phyloP scores from a whole-genome alignment of 64 coral and sea anemone genomes.

The Montipora foliosa region DNA sequence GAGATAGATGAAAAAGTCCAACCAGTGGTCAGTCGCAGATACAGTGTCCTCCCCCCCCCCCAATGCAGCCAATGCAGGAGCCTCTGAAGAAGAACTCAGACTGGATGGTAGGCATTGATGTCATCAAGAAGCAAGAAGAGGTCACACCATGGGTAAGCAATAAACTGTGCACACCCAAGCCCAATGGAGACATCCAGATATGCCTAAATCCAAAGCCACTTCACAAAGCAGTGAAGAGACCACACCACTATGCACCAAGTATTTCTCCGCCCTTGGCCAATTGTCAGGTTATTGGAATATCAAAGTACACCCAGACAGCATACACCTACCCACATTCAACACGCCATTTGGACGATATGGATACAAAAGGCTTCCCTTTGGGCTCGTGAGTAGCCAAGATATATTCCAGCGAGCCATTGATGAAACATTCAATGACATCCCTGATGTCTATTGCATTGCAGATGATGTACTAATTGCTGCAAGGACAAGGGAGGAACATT shows the following conservation, averaged over 20 bases:
- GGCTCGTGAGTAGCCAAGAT: neutral
- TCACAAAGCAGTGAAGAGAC: too few species aligned
- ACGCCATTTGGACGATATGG: neutral
- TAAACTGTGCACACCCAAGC: neutral
- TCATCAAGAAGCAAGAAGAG: neutral
- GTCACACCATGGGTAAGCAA: neutral
- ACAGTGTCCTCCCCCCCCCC: neutral
- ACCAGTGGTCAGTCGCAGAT: neutral
- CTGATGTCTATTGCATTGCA: neutral
- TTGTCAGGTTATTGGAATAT: neutral
- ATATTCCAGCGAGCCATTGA: neutral
- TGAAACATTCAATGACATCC: neutral
- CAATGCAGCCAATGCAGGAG: neutral
- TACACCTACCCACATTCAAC: neutral
- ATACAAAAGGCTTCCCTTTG: neutral
- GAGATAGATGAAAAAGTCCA: neutral
- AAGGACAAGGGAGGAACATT: constrained; percentile 6
- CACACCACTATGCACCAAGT: too few species aligned
- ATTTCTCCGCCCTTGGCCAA: neutral
- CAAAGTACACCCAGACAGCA: neutral
- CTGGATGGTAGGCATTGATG: neutral
- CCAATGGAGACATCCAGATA: too few species aligned
- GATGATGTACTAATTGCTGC: neutral
- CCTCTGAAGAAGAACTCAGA: neutral
- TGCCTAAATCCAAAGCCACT: too few species aligned